phyloP scores from a whole-genome alignment of 2,797 vertebrate species.

The Carcharodon carcharias region DNA sequence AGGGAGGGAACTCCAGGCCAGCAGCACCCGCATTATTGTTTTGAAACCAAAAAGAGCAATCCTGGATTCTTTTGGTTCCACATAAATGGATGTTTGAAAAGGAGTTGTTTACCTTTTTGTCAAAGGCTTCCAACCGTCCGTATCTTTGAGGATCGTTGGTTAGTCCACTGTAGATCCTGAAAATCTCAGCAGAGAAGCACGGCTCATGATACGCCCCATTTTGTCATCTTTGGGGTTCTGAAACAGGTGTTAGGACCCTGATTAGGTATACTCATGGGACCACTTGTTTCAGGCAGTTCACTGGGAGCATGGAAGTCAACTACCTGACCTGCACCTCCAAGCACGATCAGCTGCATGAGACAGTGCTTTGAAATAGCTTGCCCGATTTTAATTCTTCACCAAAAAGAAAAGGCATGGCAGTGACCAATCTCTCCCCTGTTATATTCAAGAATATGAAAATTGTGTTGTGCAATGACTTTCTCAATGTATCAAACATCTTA shows the following conservation, averaged over 20 bases:
- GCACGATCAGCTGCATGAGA: background rate
- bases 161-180: background rate
- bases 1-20: background rate
- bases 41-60: background rate
- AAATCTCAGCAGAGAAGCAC: background rate
- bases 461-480: background rate
- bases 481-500: background rate
- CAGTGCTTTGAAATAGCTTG: background rate
- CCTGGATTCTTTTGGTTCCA: background rate
- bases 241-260: background rate
- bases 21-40: background rate
- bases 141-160: background rate
- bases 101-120: background rate
- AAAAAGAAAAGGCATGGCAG: background rate
- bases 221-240: background rate
- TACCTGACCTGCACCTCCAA: background rate
- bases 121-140: background rate
- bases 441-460: background rate
- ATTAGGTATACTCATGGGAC: background rate
- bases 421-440: background rate
- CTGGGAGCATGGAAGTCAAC: background rate
- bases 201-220: background rate
- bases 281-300: background rate
- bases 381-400: background rate
- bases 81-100: background rate